These are phyloP conservation scores for Andrena hattorfiana DNA, from an alignment of 2,888 invertebrate genomes.

Conservation along the genomic window DNA sequence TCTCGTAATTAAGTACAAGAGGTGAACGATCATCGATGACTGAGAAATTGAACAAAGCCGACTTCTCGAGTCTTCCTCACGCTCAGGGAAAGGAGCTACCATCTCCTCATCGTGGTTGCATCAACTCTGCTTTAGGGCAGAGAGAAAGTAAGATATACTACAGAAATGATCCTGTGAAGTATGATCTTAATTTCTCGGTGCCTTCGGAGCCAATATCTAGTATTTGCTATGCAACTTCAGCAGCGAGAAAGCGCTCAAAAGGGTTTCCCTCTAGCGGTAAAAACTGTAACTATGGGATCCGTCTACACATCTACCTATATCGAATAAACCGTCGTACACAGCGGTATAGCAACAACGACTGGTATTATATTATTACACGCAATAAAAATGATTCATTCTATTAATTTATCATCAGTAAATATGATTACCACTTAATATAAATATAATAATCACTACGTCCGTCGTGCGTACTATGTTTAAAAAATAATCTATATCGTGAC, in stretches of 20 bases:
- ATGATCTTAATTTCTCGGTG: slow-evolving; percentile 74
- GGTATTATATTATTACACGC: neutral
- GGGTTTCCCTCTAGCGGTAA: slow-evolving; percentile 59
- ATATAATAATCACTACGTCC: too few species aligned
- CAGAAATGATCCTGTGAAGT: slow-evolving; percentile 90
- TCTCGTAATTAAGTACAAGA: slow-evolving; percentile 69
- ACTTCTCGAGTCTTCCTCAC: slow-evolving; percentile 79
- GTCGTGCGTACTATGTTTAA: too few species aligned
- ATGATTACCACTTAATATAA: too few species aligned
- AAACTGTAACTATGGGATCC: neutral
- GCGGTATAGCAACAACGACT: neutral
- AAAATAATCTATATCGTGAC: too few species aligned
- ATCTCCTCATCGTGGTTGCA: slow-evolving; percentile 88
- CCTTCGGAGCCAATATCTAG: slow-evolving; percentile 5
- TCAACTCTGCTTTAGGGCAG: slow-evolving; percentile 85
- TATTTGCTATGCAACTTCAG: accelerated
- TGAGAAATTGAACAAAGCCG: slow-evolving; percentile 59
- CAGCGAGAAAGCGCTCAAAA: slow-evolving; percentile 31
- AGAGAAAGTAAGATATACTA: slow-evolving; percentile 88
- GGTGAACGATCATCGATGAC: slow-evolving; percentile 84
- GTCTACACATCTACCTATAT: neutral
- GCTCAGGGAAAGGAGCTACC: slow-evolving; percentile 86
- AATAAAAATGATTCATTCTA: neutral
- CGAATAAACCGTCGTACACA: neutral
- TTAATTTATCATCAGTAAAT: too few species aligned